Evolutionary conservation across 2,113 vertebrate genomes (phyloP), one percentile per base, ranked within the genome.

Genomic region (Myodes glareolus): DNA sequence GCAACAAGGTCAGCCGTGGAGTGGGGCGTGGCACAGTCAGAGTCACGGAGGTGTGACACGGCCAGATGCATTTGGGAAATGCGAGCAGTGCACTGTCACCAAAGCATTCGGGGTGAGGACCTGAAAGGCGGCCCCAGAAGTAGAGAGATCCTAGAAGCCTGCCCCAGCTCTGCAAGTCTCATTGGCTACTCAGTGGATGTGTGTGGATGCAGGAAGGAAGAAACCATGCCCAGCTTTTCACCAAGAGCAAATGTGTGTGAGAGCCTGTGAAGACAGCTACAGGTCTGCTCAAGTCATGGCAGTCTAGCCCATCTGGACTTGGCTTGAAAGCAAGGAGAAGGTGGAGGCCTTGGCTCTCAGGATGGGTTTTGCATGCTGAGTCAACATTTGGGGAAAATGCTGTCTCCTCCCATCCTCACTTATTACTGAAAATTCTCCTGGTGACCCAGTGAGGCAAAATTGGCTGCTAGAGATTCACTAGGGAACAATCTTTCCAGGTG

Each of bases 151-250:
- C 21, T 19, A 81, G 88, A 25, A 21, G 72, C 87, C 89, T 29
- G 2, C 31, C n/a, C 88, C 61, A 70, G 31, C 86, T 85, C 65
- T 81, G 27, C 72, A 36, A 1, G 1, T 91, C 86, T 96, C 88
- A 58, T 1, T 65, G 91, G 65, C 47, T 45, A 94, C 78, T 89
- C 92, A 36, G 3, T 42, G n/a, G 55, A 55, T 39, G 50, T 52
- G 42, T 95, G 77, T 1, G 45, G 68, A 93, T 77, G 88, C 86
- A 95, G 61, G 94, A 94, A 90, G 23, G 73, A 95, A 80, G 63
- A 65, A 93, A 89, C 67, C 42, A 97, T 42, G 91, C 86, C 72
- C 72, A 88, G 76, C 89, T 72, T 90, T 92, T 76, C 82, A 78
- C 68, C 52, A 92, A 96, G 88, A 94, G 73, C 72, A 95, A 96